Conservation (phyloP, 2,113 vertebrate genomes). For the Galeopterus variegatus region DNA sequence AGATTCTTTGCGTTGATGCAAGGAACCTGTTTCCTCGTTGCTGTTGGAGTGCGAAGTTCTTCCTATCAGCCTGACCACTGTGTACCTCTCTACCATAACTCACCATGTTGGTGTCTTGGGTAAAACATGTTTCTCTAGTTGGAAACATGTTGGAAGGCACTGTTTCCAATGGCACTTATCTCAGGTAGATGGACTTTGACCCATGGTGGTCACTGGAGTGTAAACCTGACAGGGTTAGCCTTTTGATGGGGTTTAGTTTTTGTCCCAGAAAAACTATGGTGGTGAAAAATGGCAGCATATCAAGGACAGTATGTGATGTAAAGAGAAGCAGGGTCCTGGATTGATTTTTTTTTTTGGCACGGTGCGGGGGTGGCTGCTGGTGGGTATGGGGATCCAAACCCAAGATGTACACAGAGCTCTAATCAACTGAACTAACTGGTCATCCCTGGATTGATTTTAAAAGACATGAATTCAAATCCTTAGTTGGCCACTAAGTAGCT, state of each 20-base stretch:
- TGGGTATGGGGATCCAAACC: too few relatives aligned
- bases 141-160: neutral
- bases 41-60: neutral
- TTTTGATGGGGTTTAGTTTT: constrained; percentile 44
- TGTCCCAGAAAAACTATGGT: constrained; percentile 4
- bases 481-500: neutral
- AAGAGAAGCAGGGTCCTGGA: neutral
- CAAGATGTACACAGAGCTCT: too few relatives aligned
- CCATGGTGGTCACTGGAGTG: neutral
- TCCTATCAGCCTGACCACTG: neutral
- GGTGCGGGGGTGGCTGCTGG: too few relatives aligned
- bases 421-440: too few relatives aligned
- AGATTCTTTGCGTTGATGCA: neutral
- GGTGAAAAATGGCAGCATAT: neutral
- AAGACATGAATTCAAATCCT: neutral
- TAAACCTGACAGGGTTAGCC: constrained; percentile 37
- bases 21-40: constrained; percentile 21
- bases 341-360: neutral
- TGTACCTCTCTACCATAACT: neutral
- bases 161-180: constrained; percentile 5
- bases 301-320: neutral
- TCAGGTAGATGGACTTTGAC: constrained; percentile 29
- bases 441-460: too few relatives aligned
- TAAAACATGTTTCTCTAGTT: neutral
- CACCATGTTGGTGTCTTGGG: neutral